Evolutionary conservation across 2,113 vertebrate species (phyloP).

Genomic region (Trachemys scripta): DNA sequence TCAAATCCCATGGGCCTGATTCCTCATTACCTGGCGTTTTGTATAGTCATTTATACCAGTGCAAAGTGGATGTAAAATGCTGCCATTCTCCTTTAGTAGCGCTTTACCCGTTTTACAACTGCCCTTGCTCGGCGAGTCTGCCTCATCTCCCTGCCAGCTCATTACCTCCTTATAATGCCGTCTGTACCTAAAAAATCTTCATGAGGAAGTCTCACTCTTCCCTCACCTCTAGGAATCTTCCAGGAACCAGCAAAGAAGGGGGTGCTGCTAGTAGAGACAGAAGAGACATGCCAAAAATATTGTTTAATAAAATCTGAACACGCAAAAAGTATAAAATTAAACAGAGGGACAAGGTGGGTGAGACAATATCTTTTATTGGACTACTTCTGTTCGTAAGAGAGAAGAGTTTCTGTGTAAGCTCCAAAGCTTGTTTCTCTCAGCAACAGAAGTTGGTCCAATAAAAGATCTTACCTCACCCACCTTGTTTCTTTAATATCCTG

Average conservation of each 20-base stretch:
- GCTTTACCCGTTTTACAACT: not conserved
- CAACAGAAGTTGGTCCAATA: not conserved
- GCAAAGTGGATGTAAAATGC: rapidly evolving
- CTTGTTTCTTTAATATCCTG: not conserved
- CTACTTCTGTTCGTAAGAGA: too few species aligned
- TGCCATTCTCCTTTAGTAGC: not conserved
- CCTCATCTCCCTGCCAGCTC: not conserved
- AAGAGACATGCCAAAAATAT: not conserved
- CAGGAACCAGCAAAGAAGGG: not conserved
- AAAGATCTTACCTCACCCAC: not conserved
- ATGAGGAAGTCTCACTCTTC: not conserved
- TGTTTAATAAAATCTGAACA: too few species aligned
- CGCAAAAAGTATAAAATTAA: too few species aligned
- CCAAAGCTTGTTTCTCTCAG: not conserved
- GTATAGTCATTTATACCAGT: not conserved
- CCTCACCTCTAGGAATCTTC: not conserved
- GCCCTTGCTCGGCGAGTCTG: not conserved
- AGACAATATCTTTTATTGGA: too few species aligned
- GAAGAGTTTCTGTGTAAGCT: not conserved
- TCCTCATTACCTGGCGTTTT: not conserved
- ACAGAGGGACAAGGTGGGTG: too few species aligned
- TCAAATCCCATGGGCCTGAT: not conserved
- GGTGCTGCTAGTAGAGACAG: not conserved
- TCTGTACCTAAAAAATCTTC: not conserved
- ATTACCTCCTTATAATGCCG: not conserved